A percentile compares a stretch with the other conserved stretches of the same genome.
Evolutionary conservation across 2,113 vertebrate species (phyloP).

Genomic region (Rallus limicola): DNA sequence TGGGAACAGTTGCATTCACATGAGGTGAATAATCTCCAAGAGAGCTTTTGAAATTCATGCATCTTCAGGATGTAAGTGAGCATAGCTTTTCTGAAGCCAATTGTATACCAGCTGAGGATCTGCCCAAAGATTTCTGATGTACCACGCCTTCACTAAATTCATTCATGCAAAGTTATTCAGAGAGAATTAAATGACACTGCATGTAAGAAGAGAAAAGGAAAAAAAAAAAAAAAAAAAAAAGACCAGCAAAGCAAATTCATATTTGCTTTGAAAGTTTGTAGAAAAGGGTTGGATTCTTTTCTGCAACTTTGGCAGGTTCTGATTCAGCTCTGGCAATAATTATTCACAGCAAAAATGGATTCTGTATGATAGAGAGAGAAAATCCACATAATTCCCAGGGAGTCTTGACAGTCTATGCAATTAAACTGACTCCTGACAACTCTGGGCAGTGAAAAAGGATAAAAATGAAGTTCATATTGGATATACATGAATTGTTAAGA

Average conservation of each 20-base stretch:
- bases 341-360: slow-evolving; percentile 17
- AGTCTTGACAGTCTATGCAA: slow-evolving; percentile 7
- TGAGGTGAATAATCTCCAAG: slow-evolving; percentile 21
- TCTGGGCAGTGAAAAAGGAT: slow-evolving; percentile 20
- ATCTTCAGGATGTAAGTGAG: not conserved
- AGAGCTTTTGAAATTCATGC: slow-evolving; percentile 36
- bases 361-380: not conserved
- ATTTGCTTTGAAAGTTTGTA: slow-evolving; percentile 26
- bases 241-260: not conserved
- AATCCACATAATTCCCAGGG: slow-evolving; percentile 15
- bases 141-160: not conserved
- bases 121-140: not conserved
- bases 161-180: not conserved
- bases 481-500: not conserved
- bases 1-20: not conserved
- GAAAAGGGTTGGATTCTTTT: slow-evolving; percentile 17
- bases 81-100: not conserved
- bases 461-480: not conserved
- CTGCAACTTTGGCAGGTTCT: slow-evolving; percentile 2
- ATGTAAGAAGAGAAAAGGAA: too few species aligned
- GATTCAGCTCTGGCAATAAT: slow-evolving; percentile 41
- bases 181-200: not conserved
- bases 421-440: slow-evolving; percentile 45
- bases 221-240: not conserved
- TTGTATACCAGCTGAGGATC: not conserved